A percentile compares a stretch with the other conserved stretches of the same genome.
Conservation (phyloP, 1,140 invertebrate species). For the Drosophila tristis region DNA sequence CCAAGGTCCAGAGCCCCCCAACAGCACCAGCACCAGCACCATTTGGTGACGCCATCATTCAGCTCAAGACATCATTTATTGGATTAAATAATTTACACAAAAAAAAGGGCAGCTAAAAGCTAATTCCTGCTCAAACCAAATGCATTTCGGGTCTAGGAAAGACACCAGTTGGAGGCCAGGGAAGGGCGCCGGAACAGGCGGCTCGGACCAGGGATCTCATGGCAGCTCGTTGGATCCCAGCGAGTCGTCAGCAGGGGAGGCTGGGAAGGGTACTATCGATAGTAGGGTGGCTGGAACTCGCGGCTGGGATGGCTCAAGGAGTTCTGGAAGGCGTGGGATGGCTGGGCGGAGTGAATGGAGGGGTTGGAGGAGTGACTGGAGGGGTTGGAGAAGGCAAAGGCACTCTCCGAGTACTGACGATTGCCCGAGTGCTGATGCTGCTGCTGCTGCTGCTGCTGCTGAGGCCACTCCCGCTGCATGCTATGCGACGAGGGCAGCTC, state of each 20-base stretch:
- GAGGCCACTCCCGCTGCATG: conserved; percentile 30
- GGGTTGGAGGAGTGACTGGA: neutral
- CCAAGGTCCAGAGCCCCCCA: conserved; percentile 11
- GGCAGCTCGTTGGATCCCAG: no score
- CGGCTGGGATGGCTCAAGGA: conserved; percentile 42
- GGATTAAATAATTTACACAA: conserved; percentile 8
- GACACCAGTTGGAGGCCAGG: no score
- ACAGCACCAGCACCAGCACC: neutral
- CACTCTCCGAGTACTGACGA: conserved; percentile 17
- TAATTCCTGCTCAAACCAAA: neutral
- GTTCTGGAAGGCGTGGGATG: neutral
- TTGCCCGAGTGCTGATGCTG: neutral
- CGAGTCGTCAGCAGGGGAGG: no score
- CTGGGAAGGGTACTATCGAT: conserved; percentile 4
- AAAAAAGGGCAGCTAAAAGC: neutral
- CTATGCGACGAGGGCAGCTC: conserved; percentile 45
- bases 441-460: conserved; percentile 5
- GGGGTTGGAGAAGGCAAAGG: conserved; percentile 5
- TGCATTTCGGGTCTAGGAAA: no score
- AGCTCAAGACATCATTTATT: conserved; percentile 23
- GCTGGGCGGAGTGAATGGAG: neutral
- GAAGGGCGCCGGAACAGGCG: no score
- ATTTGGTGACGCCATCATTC: conserved; percentile 6
- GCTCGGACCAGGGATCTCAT: no score
- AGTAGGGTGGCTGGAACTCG: conserved; percentile 64